phyloP scores from a whole-genome alignment of 92 coral and sea anemone genomes.

The Epizoanthus fatuus region DNA sequence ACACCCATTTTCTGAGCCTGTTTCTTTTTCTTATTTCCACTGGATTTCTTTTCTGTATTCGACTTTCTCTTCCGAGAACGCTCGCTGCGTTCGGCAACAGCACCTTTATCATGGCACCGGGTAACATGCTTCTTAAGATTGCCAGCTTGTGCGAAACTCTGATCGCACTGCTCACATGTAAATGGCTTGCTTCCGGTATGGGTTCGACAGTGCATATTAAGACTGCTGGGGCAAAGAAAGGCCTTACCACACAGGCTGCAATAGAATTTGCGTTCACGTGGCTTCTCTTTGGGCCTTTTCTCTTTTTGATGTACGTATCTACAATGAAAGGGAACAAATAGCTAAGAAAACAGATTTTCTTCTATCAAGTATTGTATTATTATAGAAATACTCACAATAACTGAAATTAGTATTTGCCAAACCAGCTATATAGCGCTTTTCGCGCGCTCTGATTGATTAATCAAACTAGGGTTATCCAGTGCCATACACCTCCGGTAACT shows the following conservation, averaged over 20 bases:
- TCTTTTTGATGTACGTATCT: slow-evolving; percentile 86
- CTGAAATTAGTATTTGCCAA: no score
- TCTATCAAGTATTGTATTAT: no score
- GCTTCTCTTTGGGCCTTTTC: slow-evolving; percentile 86
- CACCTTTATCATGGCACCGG: slow-evolving; percentile 75
- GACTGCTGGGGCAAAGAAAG: slow-evolving; percentile 91
- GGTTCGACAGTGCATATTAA: slow-evolving; percentile 91
- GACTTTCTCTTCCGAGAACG: slow-evolving; percentile 41
- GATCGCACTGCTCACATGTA: slow-evolving; percentile 74
- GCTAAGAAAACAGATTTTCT: no score
- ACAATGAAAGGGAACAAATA: neutral
- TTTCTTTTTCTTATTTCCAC: neutral
- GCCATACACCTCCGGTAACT: no score
- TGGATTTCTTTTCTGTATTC: neutral
- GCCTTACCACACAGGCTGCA: slow-evolving; percentile 94
- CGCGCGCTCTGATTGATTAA: no score
- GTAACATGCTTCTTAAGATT: slow-evolving; percentile 86
- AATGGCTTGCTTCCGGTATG: slow-evolving; percentile 85
- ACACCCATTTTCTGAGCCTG: neutral
- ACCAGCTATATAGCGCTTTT: no score
- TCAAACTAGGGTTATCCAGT: no score
- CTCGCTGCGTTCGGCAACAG: neutral
- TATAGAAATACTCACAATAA: no score
- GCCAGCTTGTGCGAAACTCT: slow-evolving; percentile 84
- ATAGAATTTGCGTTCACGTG: slow-evolving; percentile 79